Percentiles rank a stretch among this genome's conserved stretches.
Conservation (phyloP, 2,113 vertebrate genomes). For the Siniperca knerii region DNA sequence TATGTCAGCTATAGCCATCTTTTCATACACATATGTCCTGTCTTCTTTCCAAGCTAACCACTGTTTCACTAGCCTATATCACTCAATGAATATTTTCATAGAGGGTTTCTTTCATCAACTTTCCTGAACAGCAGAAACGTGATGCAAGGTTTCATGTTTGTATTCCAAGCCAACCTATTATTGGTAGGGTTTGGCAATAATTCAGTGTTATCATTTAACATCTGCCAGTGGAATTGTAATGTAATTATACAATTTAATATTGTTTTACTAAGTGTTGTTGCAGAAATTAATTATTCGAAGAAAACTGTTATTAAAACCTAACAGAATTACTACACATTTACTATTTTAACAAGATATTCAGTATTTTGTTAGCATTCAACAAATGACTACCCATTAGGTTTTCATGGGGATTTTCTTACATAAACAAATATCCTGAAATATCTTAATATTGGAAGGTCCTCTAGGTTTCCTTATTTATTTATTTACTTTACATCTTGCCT, state of each 20-base stretch:
- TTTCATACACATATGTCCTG: neutral
- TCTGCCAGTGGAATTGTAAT: neutral
- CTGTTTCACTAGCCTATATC: neutral
- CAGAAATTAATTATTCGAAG: neutral
- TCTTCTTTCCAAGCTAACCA: neutral
- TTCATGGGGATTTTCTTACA: neutral
- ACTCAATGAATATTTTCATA: neutral
- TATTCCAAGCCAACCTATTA: neutral
- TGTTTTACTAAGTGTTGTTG: neutral
- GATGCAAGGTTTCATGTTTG: neutral
- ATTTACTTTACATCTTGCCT: neutral
- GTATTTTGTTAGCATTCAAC: neutral
- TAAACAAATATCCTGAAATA: neutral
- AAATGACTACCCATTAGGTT: neutral
- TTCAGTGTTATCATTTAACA: neutral
- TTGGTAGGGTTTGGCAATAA: neutral
- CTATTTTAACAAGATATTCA: neutral
- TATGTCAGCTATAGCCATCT: neutral
- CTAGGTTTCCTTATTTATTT: neutral
- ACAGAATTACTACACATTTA: too few species aligned
- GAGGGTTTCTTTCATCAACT: neutral
- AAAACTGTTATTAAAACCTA: neutral
- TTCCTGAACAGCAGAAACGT: neutral
- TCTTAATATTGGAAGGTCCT: neutral
- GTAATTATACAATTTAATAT: neutral